phyloP scores from a whole-genome alignment of 2,888 invertebrate genomes.

The Diarsia mendica region DNA sequence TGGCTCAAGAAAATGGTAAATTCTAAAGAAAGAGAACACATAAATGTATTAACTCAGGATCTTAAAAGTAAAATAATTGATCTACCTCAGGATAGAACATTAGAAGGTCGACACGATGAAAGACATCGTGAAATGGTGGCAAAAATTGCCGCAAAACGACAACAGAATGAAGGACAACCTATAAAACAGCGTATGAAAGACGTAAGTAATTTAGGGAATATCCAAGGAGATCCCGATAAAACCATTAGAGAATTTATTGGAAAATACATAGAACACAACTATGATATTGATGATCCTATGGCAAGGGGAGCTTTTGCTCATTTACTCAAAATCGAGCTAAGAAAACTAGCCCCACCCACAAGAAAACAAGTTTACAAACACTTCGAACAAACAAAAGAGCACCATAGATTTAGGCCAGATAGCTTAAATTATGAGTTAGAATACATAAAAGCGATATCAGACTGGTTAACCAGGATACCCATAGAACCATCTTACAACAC shows the following conservation, averaged over 20 bases:
- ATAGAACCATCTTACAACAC: slow-evolving; percentile 71
- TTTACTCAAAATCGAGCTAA: slow-evolving; percentile 74
- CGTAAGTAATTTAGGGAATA: slow-evolving; percentile 51
- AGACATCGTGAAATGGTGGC: slow-evolving; percentile 56
- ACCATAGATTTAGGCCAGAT: slow-evolving; percentile 63
- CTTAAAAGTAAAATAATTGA: slow-evolving; percentile 70
- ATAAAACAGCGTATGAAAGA: slow-evolving; percentile 7
- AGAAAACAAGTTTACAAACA: slow-evolving; percentile 71
- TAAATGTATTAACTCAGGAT: slow-evolving; percentile 66
- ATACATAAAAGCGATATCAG: slow-evolving; percentile 77
- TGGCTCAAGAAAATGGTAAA: slow-evolving; percentile 72
- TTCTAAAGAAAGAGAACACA: slow-evolving; percentile 64
- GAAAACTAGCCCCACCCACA: slow-evolving; percentile 69
- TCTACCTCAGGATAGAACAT: slow-evolving; percentile 71
- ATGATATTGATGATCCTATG: slow-evolving; percentile 73
- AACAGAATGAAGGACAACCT: slow-evolving; percentile 21
- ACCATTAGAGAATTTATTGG: slow-evolving; percentile 74
- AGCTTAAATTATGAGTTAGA: slow-evolving; percentile 74
- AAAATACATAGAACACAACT: slow-evolving; percentile 76
- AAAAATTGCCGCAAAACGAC: slow-evolving; percentile 40
- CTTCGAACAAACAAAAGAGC: slow-evolving; percentile 53
- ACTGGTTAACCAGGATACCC: slow-evolving; percentile 80
- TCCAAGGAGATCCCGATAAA: slow-evolving; percentile 66
- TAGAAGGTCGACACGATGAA: slow-evolving; percentile 54
- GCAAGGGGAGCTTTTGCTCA: slow-evolving; percentile 73